Conservation (phyloP, 2,113 vertebrate species). For the Pleuronectes platessa region DNA sequence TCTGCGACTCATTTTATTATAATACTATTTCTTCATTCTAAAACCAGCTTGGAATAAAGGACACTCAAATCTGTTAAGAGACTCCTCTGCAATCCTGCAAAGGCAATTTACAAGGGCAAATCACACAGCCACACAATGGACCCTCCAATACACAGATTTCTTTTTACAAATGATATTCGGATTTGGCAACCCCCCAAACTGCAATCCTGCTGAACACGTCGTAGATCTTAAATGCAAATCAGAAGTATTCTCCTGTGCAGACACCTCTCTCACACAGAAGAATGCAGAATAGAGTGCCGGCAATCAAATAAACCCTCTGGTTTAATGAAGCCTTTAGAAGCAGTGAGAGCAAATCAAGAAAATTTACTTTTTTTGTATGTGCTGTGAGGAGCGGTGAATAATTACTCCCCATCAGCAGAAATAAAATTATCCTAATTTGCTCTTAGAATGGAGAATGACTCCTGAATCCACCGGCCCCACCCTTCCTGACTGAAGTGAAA, state of each 20-base stretch:
- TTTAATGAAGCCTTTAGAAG: constrained; percentile 42
- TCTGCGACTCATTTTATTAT: neutral
- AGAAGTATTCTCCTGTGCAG: constrained; percentile 39
- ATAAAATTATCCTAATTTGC: constrained; percentile 67
- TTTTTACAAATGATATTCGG: neutral
- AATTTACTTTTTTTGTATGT: neutral
- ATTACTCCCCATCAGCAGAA: constrained; percentile 54
- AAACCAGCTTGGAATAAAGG: constrained; percentile 21
- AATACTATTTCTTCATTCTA: neutral
- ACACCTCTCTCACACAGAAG: constrained; percentile 37
- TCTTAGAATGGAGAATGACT: constrained; percentile 51
- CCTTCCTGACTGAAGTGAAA: constrained; percentile 62
- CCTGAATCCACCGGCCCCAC: constrained; percentile 62
- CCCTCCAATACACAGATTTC: neutral
- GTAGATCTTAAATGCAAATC: constrained; percentile 43
- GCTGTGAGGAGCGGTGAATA: constrained; percentile 34
- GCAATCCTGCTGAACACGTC: constrained; percentile 21
- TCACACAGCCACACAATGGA: neutral
- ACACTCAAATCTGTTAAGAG: neutral
- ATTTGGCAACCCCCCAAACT: constrained; percentile 16
- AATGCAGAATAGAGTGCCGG: constrained; percentile 69
- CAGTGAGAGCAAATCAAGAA: constrained; percentile 40
- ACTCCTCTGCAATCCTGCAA: constrained; percentile 7
- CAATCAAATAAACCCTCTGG: constrained; percentile 49
- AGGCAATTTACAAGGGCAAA: constrained; percentile 3